phyloP scores from a whole-genome alignment of 2,888 invertebrate genomes.

The Trilocha varians region DNA sequence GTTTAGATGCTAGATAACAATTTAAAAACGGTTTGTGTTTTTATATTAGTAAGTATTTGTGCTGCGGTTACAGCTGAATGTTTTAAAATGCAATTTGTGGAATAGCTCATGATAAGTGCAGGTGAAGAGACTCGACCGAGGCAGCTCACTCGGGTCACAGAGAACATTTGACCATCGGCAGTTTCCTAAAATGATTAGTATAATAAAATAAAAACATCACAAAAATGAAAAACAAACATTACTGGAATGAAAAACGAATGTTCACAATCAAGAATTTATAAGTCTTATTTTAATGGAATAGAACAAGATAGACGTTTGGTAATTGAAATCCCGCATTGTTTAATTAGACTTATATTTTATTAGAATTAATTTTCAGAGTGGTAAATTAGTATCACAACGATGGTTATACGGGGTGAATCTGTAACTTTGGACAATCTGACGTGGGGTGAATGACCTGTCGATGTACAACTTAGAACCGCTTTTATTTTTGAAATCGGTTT shows the following conservation, averaged over 20 bases:
- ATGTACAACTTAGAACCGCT: too few species aligned
- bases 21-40: too few species aligned
- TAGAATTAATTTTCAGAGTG: too few species aligned
- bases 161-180: conserved; percentile 57
- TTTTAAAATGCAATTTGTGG: conserved; percentile 13
- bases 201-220: conserved; percentile 19
- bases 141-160: conserved; percentile 56
- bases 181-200: conserved; percentile 62
- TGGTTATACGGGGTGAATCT: too few species aligned
- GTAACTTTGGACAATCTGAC: too few species aligned
- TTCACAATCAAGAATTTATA: background rate
- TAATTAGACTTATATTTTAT: too few species aligned
- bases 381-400: too few species aligned
- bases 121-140: conserved; percentile 31
- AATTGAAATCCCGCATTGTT: too few species aligned
- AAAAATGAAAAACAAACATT: background rate
- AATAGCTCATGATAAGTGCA: conserved; percentile 30
- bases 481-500: too few species aligned
- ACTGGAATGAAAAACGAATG: background rate
- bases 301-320: conserved; percentile 12
- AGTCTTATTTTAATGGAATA: background rate
- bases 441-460: too few species aligned
- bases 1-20: too few species aligned
- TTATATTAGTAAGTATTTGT: too few species aligned
- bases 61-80: background rate